Base-by-base conservation (phyloP, 1,140 invertebrate genomes). In the Philopotamus ludificatus region DNA sequence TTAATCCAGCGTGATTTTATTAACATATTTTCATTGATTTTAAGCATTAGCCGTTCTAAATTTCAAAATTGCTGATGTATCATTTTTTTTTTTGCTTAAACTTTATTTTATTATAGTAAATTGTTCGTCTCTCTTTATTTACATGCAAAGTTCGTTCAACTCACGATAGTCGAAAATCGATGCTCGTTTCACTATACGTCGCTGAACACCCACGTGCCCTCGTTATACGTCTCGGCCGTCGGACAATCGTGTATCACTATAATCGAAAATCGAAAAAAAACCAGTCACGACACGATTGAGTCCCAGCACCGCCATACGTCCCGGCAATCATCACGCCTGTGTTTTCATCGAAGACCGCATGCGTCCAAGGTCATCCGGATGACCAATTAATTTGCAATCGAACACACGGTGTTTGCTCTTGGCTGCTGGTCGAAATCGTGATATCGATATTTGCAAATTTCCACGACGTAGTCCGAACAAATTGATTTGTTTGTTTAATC, bases 261-360 rank as follows among this genome's bases (percentile, higher is more conserved):
- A 58, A 10, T 25, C n/a, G n/a, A 44, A 18, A 49, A 54, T 15
- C 1, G 53, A 22, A 45, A 60, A 60, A 60, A 60, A 60, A 60
- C 57, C 21, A 42, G 57, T 60, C 57, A 60, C 57, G 57, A 60
- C 28, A 41, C 44, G 42, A 39, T 60, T 41, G 20, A 47, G 8
- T 47, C 18, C 18, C 44, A 12, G 18, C 44, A 7, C 10, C 18
- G 44, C 57, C 28, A 39, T 47, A 60, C 26, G 47, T 60, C 44
- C 41, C 3, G 12, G 57, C n/a, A 42, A 60, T 60, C 57, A 60
- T 60, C 57, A 49, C 57, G 57, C 42, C 41, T 21, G 16, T 53
- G 16, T 26, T 44, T 34, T 47, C 44, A 16, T 47, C 44, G 4
- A 47, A 47, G 18, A 20, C 20, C 41, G 18, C 54, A 42, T 20